A percentile compares a stretch with the other conserved stretches of the same genome.
phyloP scores from a whole-genome alignment of 2,888 invertebrate species.

The Drosophila fungiperda region DNA sequence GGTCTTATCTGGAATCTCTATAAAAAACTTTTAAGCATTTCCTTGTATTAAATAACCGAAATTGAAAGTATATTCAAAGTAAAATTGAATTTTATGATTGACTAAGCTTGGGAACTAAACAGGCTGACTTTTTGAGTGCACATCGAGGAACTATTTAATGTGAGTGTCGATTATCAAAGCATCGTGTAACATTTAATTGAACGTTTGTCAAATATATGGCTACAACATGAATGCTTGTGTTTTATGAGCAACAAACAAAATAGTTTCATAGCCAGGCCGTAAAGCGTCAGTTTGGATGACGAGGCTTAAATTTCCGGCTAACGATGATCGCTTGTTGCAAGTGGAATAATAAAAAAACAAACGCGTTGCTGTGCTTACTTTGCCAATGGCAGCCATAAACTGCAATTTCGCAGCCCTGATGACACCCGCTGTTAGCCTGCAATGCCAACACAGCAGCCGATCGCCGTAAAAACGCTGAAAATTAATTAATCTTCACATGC shows the following conservation, averaged over 20 bases:
- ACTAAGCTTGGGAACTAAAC: neutral
- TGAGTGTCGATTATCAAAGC: neutral
- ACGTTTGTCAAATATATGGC: conserved; percentile 18
- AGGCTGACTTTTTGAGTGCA: neutral
- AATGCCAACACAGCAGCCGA: conserved; percentile 20
- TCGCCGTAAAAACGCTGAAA: conserved; percentile 72
- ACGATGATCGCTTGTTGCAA: conserved; percentile 20
- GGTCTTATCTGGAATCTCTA: neutral
- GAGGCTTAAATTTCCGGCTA: conserved; percentile 32
- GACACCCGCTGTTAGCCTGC: conserved; percentile 70
- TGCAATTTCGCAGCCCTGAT: conserved; percentile 68
- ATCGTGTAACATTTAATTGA: conserved; percentile 25
- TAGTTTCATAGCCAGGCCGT: conserved; percentile 47
- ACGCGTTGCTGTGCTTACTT: conserved; percentile 40
- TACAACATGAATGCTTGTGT: conserved; percentile 29
- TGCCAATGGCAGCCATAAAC: conserved; percentile 62
- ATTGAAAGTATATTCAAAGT: neutral
- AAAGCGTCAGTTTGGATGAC: conserved; percentile 53
- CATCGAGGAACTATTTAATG: neutral
- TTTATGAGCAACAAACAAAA: conserved; percentile 62
- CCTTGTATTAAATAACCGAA: neutral
- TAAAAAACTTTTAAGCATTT: neutral
- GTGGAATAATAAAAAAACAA: neutral
- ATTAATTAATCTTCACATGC: conserved; percentile 82
- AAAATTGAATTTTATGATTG: neutral